phyloP scores from a whole-genome alignment of 2,888 invertebrate genomes.

The Limenitis camilla region DNA sequence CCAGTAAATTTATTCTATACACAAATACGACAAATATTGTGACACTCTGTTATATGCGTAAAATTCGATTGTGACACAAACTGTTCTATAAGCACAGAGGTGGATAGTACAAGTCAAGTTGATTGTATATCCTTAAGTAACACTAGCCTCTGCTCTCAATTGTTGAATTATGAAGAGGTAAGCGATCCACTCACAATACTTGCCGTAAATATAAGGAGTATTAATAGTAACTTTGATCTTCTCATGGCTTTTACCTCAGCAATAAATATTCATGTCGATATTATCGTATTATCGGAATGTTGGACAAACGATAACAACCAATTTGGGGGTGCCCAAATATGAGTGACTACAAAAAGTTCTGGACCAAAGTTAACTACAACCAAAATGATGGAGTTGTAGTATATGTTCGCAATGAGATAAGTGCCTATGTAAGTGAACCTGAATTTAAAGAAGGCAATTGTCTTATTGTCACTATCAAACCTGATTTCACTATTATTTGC shows the following conservation, averaged over 20 bases:
- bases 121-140: neutral
- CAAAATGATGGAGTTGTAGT: no score
- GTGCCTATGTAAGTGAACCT: neutral
- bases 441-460: conserved; percentile 1
- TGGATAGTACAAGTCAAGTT: neutral
- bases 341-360: neutral
- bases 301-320: neutral
- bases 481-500: neutral
- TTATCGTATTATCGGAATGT: conserved; percentile 2
- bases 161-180: neutral
- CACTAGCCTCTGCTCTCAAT: neutral
- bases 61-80: no score
- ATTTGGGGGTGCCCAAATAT: neutral
- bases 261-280: neutral
- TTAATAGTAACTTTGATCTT: conserved; percentile 1
- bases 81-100: no score
- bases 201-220: conserved; percentile 1
- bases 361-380: neutral
- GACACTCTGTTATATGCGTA: no score
- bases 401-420: neutral
- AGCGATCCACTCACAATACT: neutral
- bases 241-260: neutral
- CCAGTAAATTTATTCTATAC: no score
- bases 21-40: no score
- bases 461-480: neutral